phyloP scores from a whole-genome alignment of 2,888 invertebrate genomes.

The Zeuzera pyrina region DNA sequence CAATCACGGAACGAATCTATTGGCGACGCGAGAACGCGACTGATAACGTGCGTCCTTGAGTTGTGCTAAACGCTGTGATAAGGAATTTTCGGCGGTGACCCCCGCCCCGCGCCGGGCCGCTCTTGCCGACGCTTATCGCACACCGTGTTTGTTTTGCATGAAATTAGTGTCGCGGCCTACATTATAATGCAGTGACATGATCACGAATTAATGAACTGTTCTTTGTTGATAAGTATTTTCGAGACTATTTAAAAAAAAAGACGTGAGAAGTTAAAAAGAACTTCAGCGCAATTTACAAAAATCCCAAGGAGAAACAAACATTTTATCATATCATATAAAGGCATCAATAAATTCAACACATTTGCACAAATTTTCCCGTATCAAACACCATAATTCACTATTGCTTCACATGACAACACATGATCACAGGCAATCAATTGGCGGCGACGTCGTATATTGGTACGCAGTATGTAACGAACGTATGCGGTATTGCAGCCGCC shows the following conservation, averaged over 20 bases:
- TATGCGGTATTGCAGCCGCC: too few species aligned
- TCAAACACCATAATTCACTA: slow-evolving; percentile 8
- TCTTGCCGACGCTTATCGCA: slow-evolving; percentile 35
- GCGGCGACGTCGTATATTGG: slow-evolving; percentile 20
- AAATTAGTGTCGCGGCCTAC: slow-evolving; percentile 49
- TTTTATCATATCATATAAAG: neutral
- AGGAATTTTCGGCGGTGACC: slow-evolving; percentile 54
- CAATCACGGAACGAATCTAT: slow-evolving; percentile 55
- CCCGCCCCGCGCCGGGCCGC: slow-evolving; percentile 20
- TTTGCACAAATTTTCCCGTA: neutral
- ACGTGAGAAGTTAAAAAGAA: neutral
- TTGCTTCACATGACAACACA: slow-evolving; percentile 30
- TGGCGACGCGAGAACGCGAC: slow-evolving; percentile 36
- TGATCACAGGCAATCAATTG: slow-evolving; percentile 31
- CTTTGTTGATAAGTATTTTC: slow-evolving; percentile 17
- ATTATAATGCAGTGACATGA: slow-evolving; percentile 43
- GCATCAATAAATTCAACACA: neutral
- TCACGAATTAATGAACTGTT: slow-evolving; percentile 42
- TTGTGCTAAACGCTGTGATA: slow-evolving; percentile 56
- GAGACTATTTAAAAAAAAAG: neutral
- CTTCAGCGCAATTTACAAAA: neutral
- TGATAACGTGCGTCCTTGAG: slow-evolving; percentile 64
- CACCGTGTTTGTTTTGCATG: slow-evolving; percentile 56
- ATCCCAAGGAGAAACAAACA: neutral
- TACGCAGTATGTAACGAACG: slow-evolving; percentile 11